Evolutionary conservation across 1,140 invertebrate genomes (phyloP).

Genomic region (Druon quercuslanigerum): DNA sequence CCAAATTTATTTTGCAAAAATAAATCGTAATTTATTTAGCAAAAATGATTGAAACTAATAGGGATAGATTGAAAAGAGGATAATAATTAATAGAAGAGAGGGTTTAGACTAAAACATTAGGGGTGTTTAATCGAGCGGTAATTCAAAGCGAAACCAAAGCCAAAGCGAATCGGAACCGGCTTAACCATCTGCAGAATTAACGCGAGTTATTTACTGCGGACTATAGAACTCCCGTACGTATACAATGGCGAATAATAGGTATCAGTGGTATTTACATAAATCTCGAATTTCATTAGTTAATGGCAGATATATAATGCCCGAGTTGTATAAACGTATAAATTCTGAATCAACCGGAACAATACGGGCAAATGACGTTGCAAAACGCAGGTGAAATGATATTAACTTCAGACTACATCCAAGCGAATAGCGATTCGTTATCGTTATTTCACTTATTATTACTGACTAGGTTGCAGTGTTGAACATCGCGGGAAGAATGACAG

Average conservation of each 20-base stretch:
- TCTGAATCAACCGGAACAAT: constrained; percentile 7
- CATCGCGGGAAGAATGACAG: not conserved
- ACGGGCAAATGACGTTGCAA: constrained; percentile 15
- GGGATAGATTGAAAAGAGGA: not conserved
- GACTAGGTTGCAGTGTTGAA: not conserved
- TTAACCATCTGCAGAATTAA: constrained; percentile 30
- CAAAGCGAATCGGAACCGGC: constrained; percentile 9
- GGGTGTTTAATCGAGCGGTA: constrained; percentile 23
- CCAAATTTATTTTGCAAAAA: too few relatives aligned
- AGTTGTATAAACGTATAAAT: constrained; percentile 12
- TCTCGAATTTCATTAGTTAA: constrained; percentile 38
- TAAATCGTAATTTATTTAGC: too few relatives aligned
- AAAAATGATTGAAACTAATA: too few relatives aligned
- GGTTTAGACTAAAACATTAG: constrained; percentile 1
- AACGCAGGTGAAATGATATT: constrained; percentile 8
- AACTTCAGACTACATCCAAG: not conserved
- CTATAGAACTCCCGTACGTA: constrained; percentile 9
- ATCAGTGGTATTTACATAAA: constrained; percentile 36
- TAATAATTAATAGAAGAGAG: not conserved
- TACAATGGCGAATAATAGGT: constrained; percentile 31
- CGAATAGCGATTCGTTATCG: constrained; percentile 12
- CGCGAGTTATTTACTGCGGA: constrained; percentile 20
- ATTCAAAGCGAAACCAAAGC: not conserved
- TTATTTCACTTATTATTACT: not conserved
- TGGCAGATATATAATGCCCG: constrained; percentile 20